phyloP scores from a whole-genome alignment of 2,113 vertebrate genomes.

The Gopherus evgoodei region DNA sequence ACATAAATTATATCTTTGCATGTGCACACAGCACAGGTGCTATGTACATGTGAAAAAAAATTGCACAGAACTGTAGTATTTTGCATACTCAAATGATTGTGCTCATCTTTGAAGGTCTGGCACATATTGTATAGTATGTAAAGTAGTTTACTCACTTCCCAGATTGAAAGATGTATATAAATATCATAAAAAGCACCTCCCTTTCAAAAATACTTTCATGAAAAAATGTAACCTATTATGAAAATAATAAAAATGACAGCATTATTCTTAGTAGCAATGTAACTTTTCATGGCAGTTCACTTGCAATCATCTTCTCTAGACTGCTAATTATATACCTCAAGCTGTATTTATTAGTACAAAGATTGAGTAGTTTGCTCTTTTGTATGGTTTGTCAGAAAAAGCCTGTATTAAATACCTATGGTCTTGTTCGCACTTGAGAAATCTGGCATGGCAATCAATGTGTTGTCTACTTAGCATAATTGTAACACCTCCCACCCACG shows the following conservation, averaged over 20 bases:
- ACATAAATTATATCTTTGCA: background rate
- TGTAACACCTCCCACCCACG: background rate
- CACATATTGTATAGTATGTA: constrained; percentile 47
- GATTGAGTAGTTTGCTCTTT: constrained; percentile 69
- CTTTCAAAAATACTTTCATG: constrained; percentile 60
- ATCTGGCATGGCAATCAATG: background rate
- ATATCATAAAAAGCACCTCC: constrained; percentile 58
- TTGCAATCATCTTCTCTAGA: constrained; percentile 72
- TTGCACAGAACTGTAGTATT: background rate
- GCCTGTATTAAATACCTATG: constrained; percentile 36
- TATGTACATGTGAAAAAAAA: background rate
- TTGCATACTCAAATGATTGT: constrained; percentile 13
- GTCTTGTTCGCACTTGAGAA: constrained; percentile 23
- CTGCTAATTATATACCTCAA: constrained; percentile 73
- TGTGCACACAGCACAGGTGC: background rate
- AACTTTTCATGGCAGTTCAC: constrained; percentile 72
- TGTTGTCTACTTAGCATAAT: constrained; percentile 2
- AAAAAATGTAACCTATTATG: constrained; percentile 68
- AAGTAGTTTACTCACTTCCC: background rate
- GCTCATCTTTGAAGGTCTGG: constrained; percentile 30
- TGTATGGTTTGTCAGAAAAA: constrained; percentile 65
- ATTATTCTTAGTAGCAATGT: constrained; percentile 70
- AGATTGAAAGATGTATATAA: constrained; percentile 66
- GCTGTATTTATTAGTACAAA: constrained; percentile 65
- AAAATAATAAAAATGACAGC: constrained; percentile 76